Base-by-base conservation (phyloP, 1,140 invertebrate genomes). In the Andrena cerasifolii region DNA sequence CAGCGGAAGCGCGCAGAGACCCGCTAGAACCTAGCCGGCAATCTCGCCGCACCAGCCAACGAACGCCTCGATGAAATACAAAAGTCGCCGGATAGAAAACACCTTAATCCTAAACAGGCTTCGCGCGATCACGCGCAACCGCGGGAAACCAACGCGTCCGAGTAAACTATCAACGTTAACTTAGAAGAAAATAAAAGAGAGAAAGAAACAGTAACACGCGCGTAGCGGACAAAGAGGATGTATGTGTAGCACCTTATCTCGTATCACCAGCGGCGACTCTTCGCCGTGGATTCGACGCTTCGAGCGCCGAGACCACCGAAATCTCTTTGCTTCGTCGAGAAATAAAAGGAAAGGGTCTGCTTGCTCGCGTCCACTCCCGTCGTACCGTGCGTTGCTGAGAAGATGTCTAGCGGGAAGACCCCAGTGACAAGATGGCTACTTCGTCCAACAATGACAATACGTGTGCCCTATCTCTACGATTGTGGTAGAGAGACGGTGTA, bases 221-320 rank as follows among this genome's bases (percentile, higher is more conserved):
- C 51, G 36, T 21, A 63, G 24, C 36, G 6, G 21, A 58, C 31
- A 56, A 73, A 83, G 36, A 74, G 62, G 76, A 72, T 84, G 10
- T 81, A n/a, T n/a, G 78, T 74, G 71, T 88, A 90, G 89, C 88
- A 90, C 89, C 89, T 82, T 88, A 65, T 86, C 65, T 87, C 75
- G 78, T 88, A 88, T 88, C 84, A 84, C 80, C 83, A 78, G 78
- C 68, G 59, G 78, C 36, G 40, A 71, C 79, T 77, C 1, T 3
- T 33, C 16, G 33, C 21, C 14, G 36, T 81, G 51, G 47, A 43
- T 43, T 53, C 26, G 33, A 51, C 8, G 18, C 62, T 53, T 45
- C 45, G 47, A 74, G 40, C 33, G 40, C 47, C 36, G 16, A 24
- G 49, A 45, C 33, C 40, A 40, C 53, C 24, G 24, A 79, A 68